Evolutionary conservation across 2,113 vertebrate genomes (phyloP).

Genomic region (Parotia lawesii): DNA sequence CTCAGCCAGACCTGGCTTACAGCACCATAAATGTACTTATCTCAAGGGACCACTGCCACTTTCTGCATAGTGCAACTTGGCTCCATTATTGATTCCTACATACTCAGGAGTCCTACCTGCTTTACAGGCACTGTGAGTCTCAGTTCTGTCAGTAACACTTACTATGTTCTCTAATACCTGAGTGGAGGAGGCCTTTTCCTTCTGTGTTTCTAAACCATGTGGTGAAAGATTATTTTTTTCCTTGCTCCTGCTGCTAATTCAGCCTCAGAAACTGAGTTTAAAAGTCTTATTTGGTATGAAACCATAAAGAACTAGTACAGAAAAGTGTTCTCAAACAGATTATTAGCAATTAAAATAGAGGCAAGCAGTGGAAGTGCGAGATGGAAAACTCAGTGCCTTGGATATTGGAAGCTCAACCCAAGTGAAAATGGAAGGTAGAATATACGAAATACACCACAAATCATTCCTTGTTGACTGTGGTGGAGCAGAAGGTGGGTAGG

Average conservation of each 20-base stretch:
- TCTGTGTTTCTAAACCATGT: not conserved
- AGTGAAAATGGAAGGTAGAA: not conserved
- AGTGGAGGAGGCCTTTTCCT: not conserved
- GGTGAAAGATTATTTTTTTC: not conserved
- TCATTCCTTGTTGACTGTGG: not conserved
- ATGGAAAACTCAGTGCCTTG: not conserved
- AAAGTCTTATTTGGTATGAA: not conserved
- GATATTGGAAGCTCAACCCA: not conserved
- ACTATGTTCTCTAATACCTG: not conserved
- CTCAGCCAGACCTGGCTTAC: not conserved
- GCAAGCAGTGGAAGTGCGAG: not conserved
- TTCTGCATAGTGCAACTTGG: not conserved
- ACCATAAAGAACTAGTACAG: not conserved
- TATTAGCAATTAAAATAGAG: not conserved
- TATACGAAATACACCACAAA: rapidly evolving
- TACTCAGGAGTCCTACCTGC: not conserved
- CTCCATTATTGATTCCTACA: not conserved
- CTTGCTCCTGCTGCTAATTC: not conserved
- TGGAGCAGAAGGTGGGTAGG: not conserved
- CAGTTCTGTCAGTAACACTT: not conserved
- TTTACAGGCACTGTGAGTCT: not conserved
- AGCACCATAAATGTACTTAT: not conserved
- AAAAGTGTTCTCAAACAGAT: not conserved
- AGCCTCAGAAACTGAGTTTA: not conserved
- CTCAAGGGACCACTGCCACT: not conserved